These are phyloP conservation scores for Ganaspis sp. DNA, from an alignment of 1,140 invertebrate species.

Conservation along the genomic window DNA sequence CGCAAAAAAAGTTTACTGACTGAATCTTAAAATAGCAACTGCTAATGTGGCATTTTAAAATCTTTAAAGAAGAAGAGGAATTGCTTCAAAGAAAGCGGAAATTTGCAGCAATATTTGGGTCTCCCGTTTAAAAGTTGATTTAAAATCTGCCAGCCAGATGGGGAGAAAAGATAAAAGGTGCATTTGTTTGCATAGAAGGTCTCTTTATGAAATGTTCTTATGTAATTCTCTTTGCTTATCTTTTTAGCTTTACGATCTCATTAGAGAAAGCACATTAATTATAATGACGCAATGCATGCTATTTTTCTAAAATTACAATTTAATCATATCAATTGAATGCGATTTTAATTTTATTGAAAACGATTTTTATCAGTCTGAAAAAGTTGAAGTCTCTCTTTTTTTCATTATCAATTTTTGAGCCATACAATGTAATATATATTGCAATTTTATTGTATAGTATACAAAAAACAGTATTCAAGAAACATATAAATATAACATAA, in stretches of 20 bases:
- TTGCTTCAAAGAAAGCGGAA: conserved; percentile 27
- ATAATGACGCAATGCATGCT: neutral
- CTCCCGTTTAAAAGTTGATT: neutral
- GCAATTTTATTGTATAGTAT: too few relatives aligned
- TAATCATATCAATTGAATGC: too few relatives aligned
- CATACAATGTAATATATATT: too few relatives aligned
- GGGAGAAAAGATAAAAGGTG: neutral
- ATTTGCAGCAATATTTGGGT: neutral
- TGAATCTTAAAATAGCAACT: conserved; percentile 7
- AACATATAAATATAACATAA: too few relatives aligned
- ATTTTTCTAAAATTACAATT: neutral
- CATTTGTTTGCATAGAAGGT: neutral
- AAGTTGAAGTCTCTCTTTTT: too few relatives aligned
- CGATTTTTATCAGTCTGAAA: too few relatives aligned
- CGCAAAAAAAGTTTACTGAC: neutral
- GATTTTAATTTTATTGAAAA: too few relatives aligned
- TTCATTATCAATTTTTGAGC: too few relatives aligned
- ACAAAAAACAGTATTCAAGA: too few relatives aligned
- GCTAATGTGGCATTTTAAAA: conserved; percentile 29
- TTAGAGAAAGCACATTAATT: neutral
- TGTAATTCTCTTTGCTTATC: neutral
- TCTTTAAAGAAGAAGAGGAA: conserved; percentile 29
- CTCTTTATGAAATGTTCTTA: neutral
- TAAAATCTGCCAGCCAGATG: conserved; percentile 8
- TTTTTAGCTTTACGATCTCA: neutral